phyloP scores from a whole-genome alignment of 2,113 vertebrate species.

The Stercorarius parasiticus region DNA sequence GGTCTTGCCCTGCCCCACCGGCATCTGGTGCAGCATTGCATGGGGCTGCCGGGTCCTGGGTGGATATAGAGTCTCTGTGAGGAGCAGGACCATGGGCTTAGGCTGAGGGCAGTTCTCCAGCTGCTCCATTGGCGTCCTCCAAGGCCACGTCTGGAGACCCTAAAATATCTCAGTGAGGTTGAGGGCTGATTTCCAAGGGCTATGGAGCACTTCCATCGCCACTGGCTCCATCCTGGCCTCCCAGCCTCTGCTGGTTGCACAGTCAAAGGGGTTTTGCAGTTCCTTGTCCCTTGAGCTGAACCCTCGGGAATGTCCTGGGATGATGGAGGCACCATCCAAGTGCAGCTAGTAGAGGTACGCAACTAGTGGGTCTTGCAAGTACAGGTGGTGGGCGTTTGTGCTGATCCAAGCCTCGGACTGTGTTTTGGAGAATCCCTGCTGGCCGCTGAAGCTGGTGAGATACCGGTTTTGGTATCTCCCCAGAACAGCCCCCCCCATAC shows the following conservation, averaged over 20 bases:
- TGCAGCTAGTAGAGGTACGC: accelerated
- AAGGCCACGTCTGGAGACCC: background rate
- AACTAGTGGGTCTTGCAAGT: accelerated
- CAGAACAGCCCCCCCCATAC: accelerated
- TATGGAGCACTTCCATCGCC: accelerated
- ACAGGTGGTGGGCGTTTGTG: accelerated
- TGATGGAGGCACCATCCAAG: background rate
- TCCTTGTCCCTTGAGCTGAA: background rate
- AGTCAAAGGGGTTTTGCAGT: background rate
- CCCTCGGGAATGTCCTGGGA: background rate
- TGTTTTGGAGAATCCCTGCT: background rate
- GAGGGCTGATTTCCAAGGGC: background rate
- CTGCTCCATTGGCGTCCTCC: background rate
- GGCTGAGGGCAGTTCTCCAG: background rate
- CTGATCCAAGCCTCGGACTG: background rate
- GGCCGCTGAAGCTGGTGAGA: background rate
- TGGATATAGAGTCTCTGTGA: background rate
- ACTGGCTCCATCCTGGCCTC: background rate
- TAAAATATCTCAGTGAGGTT: background rate
- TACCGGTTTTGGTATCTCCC: background rate
- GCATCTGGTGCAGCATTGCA: accelerated
- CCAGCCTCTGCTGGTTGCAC: background rate
- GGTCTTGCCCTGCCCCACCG: background rate
- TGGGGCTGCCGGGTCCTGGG: background rate
- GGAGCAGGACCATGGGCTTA: background rate